Evolutionary conservation across 2,113 vertebrate genomes (phyloP).

Genomic region (Crypturellus undulatus): DNA sequence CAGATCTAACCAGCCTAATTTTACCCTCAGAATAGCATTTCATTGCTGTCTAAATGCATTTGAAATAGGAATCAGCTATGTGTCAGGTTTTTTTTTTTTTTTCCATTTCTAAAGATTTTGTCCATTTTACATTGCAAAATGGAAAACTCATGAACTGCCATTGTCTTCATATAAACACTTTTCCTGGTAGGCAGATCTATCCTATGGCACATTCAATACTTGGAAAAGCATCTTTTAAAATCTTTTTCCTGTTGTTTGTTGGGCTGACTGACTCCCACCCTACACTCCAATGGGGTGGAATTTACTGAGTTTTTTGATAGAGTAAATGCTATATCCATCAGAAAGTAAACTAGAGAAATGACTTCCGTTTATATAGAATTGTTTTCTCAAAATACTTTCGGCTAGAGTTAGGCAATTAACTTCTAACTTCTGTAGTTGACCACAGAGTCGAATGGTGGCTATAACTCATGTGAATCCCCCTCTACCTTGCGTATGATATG

Average conservation of each 20-base stretch:
- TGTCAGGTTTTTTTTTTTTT: not conserved
- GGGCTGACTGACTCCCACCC: not conserved
- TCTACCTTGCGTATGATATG: not conserved
- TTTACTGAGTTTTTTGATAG: not conserved
- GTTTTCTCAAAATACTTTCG: not conserved
- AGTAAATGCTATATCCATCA: not conserved
- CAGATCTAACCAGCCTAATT: not conserved
- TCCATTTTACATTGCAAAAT: not conserved
- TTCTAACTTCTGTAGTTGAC: slow-evolving; percentile 33
- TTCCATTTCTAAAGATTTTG: not conserved
- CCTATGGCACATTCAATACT: not conserved
- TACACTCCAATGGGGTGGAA: too few species aligned
- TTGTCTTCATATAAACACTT: not conserved
- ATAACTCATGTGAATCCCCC: slow-evolving; percentile 4
- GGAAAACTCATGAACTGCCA: not conserved
- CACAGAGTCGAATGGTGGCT: not conserved
- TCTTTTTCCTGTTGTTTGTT: not conserved
- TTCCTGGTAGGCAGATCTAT: not conserved
- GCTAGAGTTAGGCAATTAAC: slow-evolving; percentile 3
- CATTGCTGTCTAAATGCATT: not conserved
- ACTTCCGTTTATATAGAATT: not conserved
- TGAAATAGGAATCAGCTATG: not conserved
- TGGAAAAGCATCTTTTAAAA: not conserved
- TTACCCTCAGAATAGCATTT: not conserved
- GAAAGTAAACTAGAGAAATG: slow-evolving; percentile 18